phyloP scores from a whole-genome alignment of 2,888 invertebrate genomes.

The Amblyjoppa proteus region DNA sequence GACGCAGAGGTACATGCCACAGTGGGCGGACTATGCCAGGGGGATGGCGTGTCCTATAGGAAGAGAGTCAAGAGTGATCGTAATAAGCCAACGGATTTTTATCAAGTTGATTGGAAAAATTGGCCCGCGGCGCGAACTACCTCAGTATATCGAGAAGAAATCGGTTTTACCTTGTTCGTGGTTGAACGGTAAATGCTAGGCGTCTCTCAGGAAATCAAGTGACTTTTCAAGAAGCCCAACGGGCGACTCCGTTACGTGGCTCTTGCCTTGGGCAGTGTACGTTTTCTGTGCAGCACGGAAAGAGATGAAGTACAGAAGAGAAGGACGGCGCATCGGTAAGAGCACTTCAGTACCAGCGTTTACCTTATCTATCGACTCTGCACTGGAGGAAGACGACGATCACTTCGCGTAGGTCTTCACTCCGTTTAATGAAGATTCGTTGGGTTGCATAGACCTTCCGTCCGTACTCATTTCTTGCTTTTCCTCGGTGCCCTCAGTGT shows the following conservation, averaged over 20 bases:
- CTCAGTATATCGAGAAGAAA: conserved; percentile 56
- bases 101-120: conserved; percentile 79
- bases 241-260: conserved; percentile 44
- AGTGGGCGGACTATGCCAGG: neutral
- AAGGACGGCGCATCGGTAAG: conserved; percentile 6
- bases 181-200: conserved; percentile 56
- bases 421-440: conserved; percentile 34
- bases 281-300: neutral
- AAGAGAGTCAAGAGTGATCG: conserved; percentile 37
- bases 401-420: conserved; percentile 35
- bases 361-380: conserved; percentile 10
- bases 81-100: conserved; percentile 80
- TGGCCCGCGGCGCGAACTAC: conserved; percentile 62
- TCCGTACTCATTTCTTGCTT: neutral
- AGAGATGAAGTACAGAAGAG: neutral
- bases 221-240: conserved; percentile 64
- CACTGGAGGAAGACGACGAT: neutral
- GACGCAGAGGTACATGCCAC: neutral
- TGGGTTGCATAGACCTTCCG: neutral
- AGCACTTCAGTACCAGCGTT: neutral
- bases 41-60: neutral
- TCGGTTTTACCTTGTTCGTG: conserved; percentile 70
- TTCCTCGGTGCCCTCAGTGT: neutral
- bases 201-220: conserved; percentile 72
- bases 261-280: conserved; percentile 34